Base-by-base conservation (phyloP, 2,797 vertebrate genomes). In the Erpetoichthys calabaricus region DNA sequence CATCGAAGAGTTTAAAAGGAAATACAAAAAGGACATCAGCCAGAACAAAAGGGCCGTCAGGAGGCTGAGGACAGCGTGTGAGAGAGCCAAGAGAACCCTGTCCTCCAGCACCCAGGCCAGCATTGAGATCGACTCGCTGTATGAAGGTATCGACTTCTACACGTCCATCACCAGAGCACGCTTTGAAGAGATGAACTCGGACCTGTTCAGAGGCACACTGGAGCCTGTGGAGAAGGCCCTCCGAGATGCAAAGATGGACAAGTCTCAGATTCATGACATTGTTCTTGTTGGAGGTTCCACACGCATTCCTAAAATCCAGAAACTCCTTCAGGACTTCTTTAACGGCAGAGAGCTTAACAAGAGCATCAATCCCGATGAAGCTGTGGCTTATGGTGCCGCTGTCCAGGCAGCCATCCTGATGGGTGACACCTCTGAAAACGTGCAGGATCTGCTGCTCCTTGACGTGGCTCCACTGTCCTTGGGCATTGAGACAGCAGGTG, bases 341-440 rank as follows among this genome's bases (percentile, higher is more conserved):
- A 73, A 68, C 1, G 68, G 71, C 58, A 65, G 59, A 41, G 67
- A 69, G 56, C 64, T 74, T 64, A 74, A 72, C 63, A 74, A 72
- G 65, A 72, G 63, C 62, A 71, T 74, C 67, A 74, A 74, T 60
- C 73, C 73, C 7, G 72, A 75, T 1, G 70, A 75, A 64, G 73
- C 73, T 8, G 73, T 75, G 65, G 73, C 73, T 7, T 73, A 75
- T 43, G 71, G 73, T 7, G 72, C 72, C 5, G 72, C 70, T 8
- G 69, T 73, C 3, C 62, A 64, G 56, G 62, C 62, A n/a, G 62
- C 62, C 62, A 64, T 64, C 63, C 70, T 45, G 65, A 68, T 45
- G 44, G 57, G 3, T 60, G 68, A 1, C 65, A 73, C 5, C 65
- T 74, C 72, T 1, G 58, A 62, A n/a, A 75, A 71, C 7, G 71